phyloP scores from a whole-genome alignment of 92 coral and sea anemone genomes.

The Actinostola sp. region DNA sequence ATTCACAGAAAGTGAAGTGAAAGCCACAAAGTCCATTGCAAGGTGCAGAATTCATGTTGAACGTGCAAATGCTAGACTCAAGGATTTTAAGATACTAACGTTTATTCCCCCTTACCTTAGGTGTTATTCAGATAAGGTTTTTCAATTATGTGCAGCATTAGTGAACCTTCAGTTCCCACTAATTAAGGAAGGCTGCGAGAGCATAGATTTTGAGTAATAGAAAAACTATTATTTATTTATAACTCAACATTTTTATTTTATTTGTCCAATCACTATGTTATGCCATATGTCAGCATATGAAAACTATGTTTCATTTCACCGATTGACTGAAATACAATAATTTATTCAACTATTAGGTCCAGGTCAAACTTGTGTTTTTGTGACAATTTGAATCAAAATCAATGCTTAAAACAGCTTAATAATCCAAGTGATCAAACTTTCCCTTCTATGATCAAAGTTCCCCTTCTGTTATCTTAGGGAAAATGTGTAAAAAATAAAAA shows the following conservation, averaged over 20 bases:
- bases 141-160: conserved; percentile 62
- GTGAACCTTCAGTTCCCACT: conserved; percentile 47
- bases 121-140: conserved; percentile 53
- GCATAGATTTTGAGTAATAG: conserved; percentile 20
- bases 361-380: background rate
- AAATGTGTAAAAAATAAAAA: conserved; percentile 43
- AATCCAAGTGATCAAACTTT: background rate
- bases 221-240: background rate
- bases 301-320: no score
- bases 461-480: conserved; percentile 53
- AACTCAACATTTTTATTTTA: background rate
- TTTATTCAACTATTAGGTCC: no score
- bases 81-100: conserved; percentile 55
- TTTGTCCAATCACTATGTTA: background rate
- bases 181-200: conserved; percentile 46
- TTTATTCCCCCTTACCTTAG: conserved; percentile 58
- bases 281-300: no score
- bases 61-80: conserved; percentile 55
- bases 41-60: conserved; percentile 50
- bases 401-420: no score
- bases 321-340: no score
- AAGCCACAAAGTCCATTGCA: conserved; percentile 46
- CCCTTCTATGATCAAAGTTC: conserved; percentile 16
- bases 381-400: background rate
- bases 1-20: conserved; percentile 46